Evolutionary conservation across 2,888 invertebrate species (phyloP).

Genomic region (Sphaerophoria rueppellii): DNA sequence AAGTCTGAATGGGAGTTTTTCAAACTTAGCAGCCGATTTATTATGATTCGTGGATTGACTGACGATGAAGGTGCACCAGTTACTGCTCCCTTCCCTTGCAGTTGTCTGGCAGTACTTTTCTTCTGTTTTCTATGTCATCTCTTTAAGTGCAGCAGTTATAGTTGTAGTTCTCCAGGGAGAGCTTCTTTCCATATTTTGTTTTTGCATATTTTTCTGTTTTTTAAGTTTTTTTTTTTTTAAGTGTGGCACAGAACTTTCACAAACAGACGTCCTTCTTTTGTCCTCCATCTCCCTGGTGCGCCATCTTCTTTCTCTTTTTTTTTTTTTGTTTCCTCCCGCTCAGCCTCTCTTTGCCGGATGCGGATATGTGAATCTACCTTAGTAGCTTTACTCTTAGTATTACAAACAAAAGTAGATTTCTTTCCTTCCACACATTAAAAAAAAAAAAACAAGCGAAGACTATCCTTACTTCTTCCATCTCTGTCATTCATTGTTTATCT

Average conservation of each 20-base stretch:
- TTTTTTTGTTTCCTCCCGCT: background rate
- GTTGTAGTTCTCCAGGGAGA: constrained; percentile 34
- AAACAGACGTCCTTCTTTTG: constrained; percentile 70
- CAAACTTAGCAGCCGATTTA: too few relatives aligned
- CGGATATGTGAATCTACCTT: constrained; percentile 67
- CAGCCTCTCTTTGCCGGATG: constrained; percentile 22
- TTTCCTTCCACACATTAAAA: constrained; percentile 19
- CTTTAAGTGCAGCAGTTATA: constrained; percentile 44
- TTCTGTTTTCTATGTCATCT: constrained; percentile 62
- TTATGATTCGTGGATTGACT: too few relatives aligned
- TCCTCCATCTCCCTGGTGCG: constrained; percentile 48
- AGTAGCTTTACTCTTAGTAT: constrained; percentile 59
- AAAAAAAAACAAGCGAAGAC: background rate
- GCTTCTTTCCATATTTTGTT: constrained; percentile 1
- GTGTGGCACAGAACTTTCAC: constrained; percentile 65
- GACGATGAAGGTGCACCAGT: too few relatives aligned
- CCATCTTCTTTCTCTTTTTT: constrained; percentile 16
- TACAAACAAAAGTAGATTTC: constrained; percentile 67
- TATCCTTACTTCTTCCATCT: constrained; percentile 57
- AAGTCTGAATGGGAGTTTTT: too few relatives aligned
- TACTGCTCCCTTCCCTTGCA: background rate
- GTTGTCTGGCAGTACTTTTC: background rate
- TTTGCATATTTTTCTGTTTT: constrained; percentile 38
- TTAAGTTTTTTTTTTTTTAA: constrained; percentile 58
- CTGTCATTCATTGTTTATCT: constrained; percentile 63